phyloP scores from a whole-genome alignment of 2,888 invertebrate genomes.

The Fissipunctia ypsillon region DNA sequence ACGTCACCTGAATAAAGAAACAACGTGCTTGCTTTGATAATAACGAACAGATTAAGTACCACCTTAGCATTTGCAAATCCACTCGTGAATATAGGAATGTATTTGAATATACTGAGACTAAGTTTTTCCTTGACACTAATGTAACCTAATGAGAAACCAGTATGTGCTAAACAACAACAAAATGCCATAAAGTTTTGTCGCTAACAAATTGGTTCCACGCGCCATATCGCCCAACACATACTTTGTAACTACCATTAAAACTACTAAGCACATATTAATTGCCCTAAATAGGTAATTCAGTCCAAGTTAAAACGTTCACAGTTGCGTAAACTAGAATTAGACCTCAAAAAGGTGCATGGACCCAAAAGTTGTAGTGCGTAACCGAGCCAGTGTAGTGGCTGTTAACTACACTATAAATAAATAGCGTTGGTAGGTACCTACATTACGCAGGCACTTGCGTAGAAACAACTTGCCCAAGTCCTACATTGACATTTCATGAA shows the following conservation, averaged over 20 bases:
- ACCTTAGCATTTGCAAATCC: slow-evolving; percentile 4
- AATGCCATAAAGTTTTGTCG: slow-evolving; percentile 31
- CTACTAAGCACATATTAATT: slow-evolving; percentile 68
- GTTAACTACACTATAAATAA: slow-evolving; percentile 71
- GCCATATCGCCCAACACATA: slow-evolving; percentile 23
- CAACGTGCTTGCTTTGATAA: neutral
- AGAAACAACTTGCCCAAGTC: slow-evolving; percentile 44
- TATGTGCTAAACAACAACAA: slow-evolving; percentile 34
- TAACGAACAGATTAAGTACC: neutral
- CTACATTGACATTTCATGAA: slow-evolving; percentile 54
- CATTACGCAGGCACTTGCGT: slow-evolving; percentile 37
- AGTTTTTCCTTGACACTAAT: slow-evolving; percentile 23
- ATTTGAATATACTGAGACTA: neutral
- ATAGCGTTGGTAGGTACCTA: slow-evolving; percentile 53
- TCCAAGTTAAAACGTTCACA: slow-evolving; percentile 66
- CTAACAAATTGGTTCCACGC: slow-evolving; percentile 43
- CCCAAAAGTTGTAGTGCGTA: slow-evolving; percentile 72
- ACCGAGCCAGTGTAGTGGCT: slow-evolving; percentile 69
- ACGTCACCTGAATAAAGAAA: neutral
- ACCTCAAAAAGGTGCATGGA: slow-evolving; percentile 69
- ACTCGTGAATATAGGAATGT: neutral
- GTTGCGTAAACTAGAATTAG: slow-evolving; percentile 65
- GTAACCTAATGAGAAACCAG: neutral
- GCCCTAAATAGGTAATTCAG: slow-evolving; percentile 64
- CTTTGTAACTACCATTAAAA: slow-evolving; percentile 51